phyloP scores from a whole-genome alignment of 2,113 vertebrate species.

The Aspiorhynchus laticeps region DNA sequence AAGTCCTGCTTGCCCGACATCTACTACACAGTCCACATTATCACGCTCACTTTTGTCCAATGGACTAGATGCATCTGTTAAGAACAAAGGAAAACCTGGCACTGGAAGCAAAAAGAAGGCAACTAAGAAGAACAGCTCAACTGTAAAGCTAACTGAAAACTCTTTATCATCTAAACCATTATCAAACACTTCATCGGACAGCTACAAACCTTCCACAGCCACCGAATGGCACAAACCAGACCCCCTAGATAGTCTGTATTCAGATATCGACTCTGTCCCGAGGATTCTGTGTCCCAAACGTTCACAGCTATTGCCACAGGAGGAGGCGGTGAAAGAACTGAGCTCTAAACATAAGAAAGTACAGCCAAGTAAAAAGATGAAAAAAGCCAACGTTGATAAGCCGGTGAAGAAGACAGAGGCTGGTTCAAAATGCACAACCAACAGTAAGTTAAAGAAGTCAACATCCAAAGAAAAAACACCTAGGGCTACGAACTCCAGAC shows the following conservation, averaged over 20 bases:
- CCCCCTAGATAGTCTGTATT: constrained; percentile 69
- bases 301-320: constrained; percentile 48
- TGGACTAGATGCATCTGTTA: constrained; percentile 55
- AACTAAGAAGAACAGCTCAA: constrained; percentile 70
- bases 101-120: constrained; percentile 63
- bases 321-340: constrained; percentile 14
- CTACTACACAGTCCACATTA: constrained; percentile 30
- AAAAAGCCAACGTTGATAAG: neutral
- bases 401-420: constrained; percentile 18
- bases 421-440: constrained; percentile 21
- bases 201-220: constrained; percentile 48
- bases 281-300: constrained; percentile 74
- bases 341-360: constrained; percentile 45
- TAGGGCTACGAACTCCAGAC: constrained; percentile 47
- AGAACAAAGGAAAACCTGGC: constrained; percentile 50
- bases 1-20: constrained; percentile 47
- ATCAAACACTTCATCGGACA: constrained; percentile 21
- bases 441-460: constrained; percentile 40
- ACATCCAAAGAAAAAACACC: constrained; percentile 34
- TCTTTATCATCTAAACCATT: constrained; percentile 55
- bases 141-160: constrained; percentile 63
- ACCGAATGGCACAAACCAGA: constrained; percentile 63
- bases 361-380: neutral
- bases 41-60: constrained; percentile 50
- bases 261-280: constrained; percentile 74